phyloP scores from a whole-genome alignment of 2,113 vertebrate genomes.

The Platysternon megacephalum region DNA sequence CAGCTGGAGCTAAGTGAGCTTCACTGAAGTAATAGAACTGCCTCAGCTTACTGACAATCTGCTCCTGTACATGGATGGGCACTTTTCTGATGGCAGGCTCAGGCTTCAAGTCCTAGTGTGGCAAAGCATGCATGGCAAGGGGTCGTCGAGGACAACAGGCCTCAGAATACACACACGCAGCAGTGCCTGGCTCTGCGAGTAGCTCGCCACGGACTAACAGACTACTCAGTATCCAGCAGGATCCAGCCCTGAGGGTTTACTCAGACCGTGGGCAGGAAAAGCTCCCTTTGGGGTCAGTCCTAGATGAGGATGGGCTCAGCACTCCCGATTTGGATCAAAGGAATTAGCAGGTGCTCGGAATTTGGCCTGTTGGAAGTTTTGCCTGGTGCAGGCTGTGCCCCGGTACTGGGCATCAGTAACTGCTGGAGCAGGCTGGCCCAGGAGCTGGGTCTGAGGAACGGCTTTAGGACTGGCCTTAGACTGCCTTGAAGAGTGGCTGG shows the following conservation, averaged over 20 bases:
- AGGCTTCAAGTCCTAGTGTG: neutral
- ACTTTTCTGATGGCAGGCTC: neutral
- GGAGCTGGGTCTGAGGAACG: rapidly evolving
- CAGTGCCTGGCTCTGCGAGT: neutral
- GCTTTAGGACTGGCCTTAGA: neutral
- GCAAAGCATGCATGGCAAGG: neutral
- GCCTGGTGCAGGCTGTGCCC: neutral
- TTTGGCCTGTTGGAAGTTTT: rapidly evolving
- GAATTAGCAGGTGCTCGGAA: neutral
- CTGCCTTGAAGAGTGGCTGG: neutral
- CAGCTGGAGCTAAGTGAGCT: neutral
- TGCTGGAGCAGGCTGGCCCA: neutral
- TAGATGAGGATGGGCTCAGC: neutral
- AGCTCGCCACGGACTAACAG: neutral
- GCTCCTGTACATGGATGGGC: neutral
- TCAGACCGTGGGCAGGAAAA: neutral
- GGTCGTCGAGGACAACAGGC: too few relatives aligned
- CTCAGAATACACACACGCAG: neutral
- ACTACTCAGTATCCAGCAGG: neutral
- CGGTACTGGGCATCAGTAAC: neutral
- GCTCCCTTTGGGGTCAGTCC: neutral
- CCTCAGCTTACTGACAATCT: neutral
- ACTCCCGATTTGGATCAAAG: neutral
- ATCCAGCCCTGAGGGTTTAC: neutral
- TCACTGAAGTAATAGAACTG: neutral